Conservation (phyloP, 2,113 vertebrate species). For the Boulengeromyrus knoepffleri region DNA sequence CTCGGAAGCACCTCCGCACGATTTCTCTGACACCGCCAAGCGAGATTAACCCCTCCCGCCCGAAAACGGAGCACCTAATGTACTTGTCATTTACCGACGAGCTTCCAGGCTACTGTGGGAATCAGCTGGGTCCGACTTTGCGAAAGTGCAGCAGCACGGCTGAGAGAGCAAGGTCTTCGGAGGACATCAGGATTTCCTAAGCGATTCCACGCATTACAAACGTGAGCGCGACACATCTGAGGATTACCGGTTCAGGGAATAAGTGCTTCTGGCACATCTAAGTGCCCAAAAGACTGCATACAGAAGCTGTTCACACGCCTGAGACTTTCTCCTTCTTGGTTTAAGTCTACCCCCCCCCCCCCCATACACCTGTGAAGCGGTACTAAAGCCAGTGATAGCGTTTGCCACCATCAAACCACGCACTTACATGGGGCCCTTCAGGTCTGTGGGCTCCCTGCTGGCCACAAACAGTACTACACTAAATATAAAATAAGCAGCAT, state of each 20-base stretch:
- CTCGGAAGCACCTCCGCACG: neutral
- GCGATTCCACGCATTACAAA: neutral
- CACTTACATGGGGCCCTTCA: neutral
- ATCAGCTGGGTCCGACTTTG: neutral
- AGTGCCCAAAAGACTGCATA: constrained; percentile 26
- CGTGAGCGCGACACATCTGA: neutral
- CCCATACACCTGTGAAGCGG: neutral
- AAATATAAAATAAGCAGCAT: neutral
- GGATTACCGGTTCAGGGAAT: constrained; percentile 4
- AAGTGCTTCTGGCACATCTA: neutral
- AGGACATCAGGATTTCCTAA: neutral
- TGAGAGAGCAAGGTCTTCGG: neutral
- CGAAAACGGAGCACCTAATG: constrained; percentile 23
- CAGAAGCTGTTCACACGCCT: constrained; percentile 21
- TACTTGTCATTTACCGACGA: constrained; percentile 31
- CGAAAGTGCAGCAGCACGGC: neutral
- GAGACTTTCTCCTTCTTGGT: constrained; percentile 33
- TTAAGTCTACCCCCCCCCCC: constrained; percentile 5
- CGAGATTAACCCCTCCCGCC: constrained; percentile 17
- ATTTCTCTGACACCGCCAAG: neutral
- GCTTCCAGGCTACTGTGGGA: constrained; percentile 11
- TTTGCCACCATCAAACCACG: neutral
- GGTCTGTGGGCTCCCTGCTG: neutral
- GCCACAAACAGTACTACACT: neutral
- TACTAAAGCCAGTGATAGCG: neutral